phyloP scores from a whole-genome alignment of 1,140 invertebrate genomes.

The Cydia amplana region DNA sequence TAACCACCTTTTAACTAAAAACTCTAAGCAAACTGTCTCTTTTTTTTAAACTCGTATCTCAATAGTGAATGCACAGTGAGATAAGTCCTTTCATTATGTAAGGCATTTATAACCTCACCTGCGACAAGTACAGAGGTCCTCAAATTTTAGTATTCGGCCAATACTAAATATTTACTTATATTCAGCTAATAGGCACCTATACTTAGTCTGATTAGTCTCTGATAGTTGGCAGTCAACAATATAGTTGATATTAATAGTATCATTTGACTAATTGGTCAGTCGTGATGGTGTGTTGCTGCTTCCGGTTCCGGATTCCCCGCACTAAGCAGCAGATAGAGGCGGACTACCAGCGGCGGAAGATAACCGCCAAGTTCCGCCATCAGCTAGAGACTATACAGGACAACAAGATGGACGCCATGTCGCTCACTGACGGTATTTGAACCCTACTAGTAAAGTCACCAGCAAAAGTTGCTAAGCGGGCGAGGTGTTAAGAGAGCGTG shows the following conservation, averaged over 20 bases:
- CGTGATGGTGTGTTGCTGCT: constrained; percentile 91
- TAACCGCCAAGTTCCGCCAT: constrained; percentile 89
- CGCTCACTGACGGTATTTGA: constrained; percentile 86
- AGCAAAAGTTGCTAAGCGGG: too few relatives aligned
- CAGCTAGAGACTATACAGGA: constrained; percentile 90
- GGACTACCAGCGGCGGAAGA: constrained; percentile 90
- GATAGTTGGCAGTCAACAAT: too few relatives aligned
- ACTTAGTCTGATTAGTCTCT: too few relatives aligned
- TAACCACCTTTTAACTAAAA: too few relatives aligned
- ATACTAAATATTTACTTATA: too few relatives aligned
- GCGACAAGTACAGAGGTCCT: too few relatives aligned
- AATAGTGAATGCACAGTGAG: not conserved
- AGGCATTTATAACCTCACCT: too few relatives aligned
- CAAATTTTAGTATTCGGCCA: too few relatives aligned
- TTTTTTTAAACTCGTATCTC: not conserved
- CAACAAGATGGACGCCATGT: constrained; percentile 91
- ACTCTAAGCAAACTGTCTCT: not conserved
- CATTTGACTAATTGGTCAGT: constrained; percentile 68
- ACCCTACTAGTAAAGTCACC: not conserved
- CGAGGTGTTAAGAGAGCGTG: too few relatives aligned
- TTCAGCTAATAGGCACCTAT: too few relatives aligned
- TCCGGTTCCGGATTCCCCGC: constrained; percentile 91
- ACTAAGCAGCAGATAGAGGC: constrained; percentile 97
- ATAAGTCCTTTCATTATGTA: not conserved
- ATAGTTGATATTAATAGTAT: not conserved